Conservation (phyloP, 2,797 vertebrate species). For the Euthynnus affinis region DNA sequence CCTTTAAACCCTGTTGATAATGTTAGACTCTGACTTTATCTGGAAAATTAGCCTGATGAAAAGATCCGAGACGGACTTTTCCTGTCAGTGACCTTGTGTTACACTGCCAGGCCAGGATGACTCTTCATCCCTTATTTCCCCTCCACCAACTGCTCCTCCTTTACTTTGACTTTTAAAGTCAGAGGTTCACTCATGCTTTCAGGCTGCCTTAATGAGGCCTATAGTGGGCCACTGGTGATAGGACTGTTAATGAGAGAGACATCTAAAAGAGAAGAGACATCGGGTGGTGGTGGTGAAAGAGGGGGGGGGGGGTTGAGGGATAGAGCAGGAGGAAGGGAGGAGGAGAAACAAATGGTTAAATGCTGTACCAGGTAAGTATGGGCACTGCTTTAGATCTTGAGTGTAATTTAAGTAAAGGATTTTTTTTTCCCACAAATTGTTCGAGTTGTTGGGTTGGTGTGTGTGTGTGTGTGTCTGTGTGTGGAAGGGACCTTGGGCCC, state of each 20-base stretch:
- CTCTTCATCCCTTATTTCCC: constrained; percentile 59
- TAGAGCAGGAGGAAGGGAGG: constrained; percentile 4
- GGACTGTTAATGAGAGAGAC: constrained; percentile 82
- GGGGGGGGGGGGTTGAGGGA: constrained; percentile 26
- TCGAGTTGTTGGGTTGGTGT: constrained; percentile 40
- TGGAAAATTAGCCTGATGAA: constrained; percentile 65
- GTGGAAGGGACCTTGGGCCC: constrained; percentile 88
- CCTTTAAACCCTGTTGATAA: constrained; percentile 50
- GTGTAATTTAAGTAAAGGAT: constrained; percentile 91
- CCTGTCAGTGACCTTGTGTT: constrained; percentile 72
- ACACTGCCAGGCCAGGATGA: constrained; percentile 71
- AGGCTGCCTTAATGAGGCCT: constrained; percentile 81
- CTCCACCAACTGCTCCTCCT: constrained; percentile 69
- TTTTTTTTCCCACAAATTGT: constrained; percentile 79
- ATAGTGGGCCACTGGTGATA: constrained; percentile 69
- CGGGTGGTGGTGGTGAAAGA: constrained; percentile 40
- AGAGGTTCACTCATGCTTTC: constrained; percentile 71
- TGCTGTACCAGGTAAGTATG: constrained; percentile 82
- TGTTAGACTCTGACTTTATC: constrained; percentile 62
- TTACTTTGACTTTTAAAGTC: constrained; percentile 78
- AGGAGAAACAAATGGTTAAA: constrained; percentile 43
- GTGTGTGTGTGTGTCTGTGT: constrained; percentile 14
- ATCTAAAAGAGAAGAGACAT: constrained; percentile 66
- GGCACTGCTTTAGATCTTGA: constrained; percentile 87
- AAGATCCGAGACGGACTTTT: constrained; percentile 58